Base-by-base conservation (phyloP, 2,797 vertebrate genomes). In the Anguilla obscura region DNA sequence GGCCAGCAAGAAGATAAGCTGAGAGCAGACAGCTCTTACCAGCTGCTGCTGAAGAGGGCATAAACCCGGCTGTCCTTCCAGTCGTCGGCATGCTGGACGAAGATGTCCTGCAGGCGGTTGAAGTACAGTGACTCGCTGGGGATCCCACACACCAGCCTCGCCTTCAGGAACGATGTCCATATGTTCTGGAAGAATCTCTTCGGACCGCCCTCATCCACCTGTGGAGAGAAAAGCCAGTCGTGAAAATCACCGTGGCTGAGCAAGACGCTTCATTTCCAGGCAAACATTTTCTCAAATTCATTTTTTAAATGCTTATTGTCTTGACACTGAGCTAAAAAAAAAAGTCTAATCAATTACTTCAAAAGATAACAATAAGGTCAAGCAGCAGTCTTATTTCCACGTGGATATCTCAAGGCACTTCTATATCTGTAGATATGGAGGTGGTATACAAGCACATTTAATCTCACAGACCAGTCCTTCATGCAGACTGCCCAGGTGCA, bases 121-220 rank as follows among this genome's bases (percentile, higher is more conserved):
- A 96, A 97, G 88, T 96, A 96, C 1, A 96, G 88, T 0, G 95
- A 95, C 89, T 96, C 94, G 0, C 93, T 89, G 2, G 94, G 94
- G 88, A 95, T 93, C 0, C 95, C 96, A 56, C 96, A 97, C n/a
- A 96, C 93, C 5, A 97, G 94, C 0, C 96, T 94, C 0, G 96
- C 95, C 90, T 96, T 97, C 1, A 97, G 93, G 86, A 97, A 97
- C 0, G 96, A 94, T 0, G 96, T 96, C 96, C 96, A 97, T 2
- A 91, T 94, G 89, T 96, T 95, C 89, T 96, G 95, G 84, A 96
- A 94, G 36, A 94, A 93, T 66, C 88, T 87, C 88, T 96, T 96
- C 0, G 96, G 92, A 48, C 96, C 95, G 0, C 96, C 96, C 91
- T 96, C 93, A 89, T 97, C 96, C 16, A 93, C 91, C 96, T 97